Conservation (phyloP, 2,797 vertebrate species). For the Typhlichthys subterraneus region DNA sequence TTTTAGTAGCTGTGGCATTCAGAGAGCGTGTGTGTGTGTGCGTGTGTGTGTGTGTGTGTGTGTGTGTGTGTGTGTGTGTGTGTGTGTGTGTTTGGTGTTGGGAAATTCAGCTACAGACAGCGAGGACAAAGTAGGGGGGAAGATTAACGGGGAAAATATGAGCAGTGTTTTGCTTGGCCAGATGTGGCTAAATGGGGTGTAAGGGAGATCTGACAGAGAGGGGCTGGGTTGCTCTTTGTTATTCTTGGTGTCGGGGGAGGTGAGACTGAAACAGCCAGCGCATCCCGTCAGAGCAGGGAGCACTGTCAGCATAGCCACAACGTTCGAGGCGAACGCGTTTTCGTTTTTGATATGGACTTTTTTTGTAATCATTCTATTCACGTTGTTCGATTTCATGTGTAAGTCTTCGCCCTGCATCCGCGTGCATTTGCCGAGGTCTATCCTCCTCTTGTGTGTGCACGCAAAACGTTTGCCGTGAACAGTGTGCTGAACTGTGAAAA, state of each 20-base stretch:
- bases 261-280: slow-evolving; percentile 11
- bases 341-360: too few species aligned
- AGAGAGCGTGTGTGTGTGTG: neutral
- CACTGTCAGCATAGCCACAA: neutral
- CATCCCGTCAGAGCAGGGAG: neutral
- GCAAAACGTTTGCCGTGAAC: too few species aligned
- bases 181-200: slow-evolving; percentile 35
- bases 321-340: too few species aligned
- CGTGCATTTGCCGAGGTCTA: too few species aligned
- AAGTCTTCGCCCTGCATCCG: too few species aligned
- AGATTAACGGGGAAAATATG: slow-evolving; percentile 63
- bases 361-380: too few species aligned
- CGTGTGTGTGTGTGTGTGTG: slow-evolving; percentile 1
- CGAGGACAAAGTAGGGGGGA: slow-evolving; percentile 33
- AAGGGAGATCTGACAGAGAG: slow-evolving; percentile 32
- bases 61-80: neutral
- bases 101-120: slow-evolving; percentile 9
- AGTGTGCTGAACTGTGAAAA: too few species aligned
- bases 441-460: too few species aligned
- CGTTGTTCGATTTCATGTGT: too few species aligned
- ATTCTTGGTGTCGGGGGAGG: neutral
- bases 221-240: neutral
- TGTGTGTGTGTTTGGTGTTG: neutral
- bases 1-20: too few species aligned
- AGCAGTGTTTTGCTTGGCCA: slow-evolving; percentile 67